Evolutionary conservation across 2,797 vertebrate genomes (phyloP), one percentile per base, ranked within the genome.

Genomic region (Tadarida brasiliensis): DNA sequence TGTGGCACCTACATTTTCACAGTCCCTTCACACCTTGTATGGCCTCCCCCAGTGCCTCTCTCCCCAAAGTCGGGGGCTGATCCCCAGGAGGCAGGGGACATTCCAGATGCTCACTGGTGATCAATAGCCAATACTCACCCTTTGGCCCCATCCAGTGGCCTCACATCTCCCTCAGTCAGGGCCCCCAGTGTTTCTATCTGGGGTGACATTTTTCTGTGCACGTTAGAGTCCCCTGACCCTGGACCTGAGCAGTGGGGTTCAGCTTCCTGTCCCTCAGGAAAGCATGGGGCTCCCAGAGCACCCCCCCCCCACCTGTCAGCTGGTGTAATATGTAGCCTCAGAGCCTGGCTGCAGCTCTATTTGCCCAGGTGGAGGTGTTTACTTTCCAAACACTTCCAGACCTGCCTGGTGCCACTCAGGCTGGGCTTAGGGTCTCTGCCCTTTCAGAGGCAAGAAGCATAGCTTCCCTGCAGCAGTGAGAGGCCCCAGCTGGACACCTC

Each of bases 1-100:
- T 3, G 19, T 0, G 12, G n/a, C 35, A 1, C n/a, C 54, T 5
- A 2, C 28, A 5, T n/a, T 51, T 24, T 24, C 26, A 4, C 14
- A 28, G 30, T 12, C 22, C 49, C 33, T 57, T 28, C 77, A n/a
- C 1, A 4, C 54, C 54, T 71, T 54, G 20, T 77, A 26, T 2
- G 0, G 0, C 30, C 11, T 67, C n/a, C 14, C 19, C 15, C 6
- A 30, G 35, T 1, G 28, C 11, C 51, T 56, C 51, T 51, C 76
- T 54, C 28, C 61, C 28, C 87, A 44, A 10, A 63, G 26, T 33
- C 12, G 5, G 73, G 24, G 61, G 33, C 28, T 17, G 49, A 47
- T 57, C 28, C 70, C 22, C 54, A n/a, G 35, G 19, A 44, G 30
- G 19, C 28, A 1, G 35, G 68, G 54, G 26, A 65, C 81, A 24